Evolutionary conservation across 1,140 invertebrate species (phyloP).

Genomic region (Acromyrmex heyeri): DNA sequence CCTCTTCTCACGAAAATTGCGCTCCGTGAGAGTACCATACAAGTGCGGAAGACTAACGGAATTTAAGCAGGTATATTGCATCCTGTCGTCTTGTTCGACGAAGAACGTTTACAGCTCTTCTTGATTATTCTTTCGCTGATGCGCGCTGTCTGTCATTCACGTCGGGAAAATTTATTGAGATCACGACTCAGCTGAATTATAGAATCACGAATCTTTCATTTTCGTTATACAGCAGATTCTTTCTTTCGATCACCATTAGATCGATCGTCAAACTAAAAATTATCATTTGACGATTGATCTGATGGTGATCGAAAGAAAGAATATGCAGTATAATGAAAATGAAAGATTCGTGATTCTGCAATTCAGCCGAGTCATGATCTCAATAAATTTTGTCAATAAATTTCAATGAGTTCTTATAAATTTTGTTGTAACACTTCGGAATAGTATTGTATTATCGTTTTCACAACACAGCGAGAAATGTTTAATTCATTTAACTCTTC

Average conservation of each 20-base stretch:
- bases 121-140: constrained; percentile 4
- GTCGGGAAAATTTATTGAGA: neutral
- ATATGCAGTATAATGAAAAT: neutral
- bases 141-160: constrained; percentile 2
- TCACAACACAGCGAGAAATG: neutral
- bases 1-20: constrained; percentile 44
- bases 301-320: neutral
- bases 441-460: neutral
- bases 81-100: neutral
- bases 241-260: neutral
- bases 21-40: constrained; percentile 51
- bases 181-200: neutral
- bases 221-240: neutral
- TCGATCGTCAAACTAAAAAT: neutral
- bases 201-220: constrained; percentile 8
- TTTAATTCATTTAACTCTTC: neutral
- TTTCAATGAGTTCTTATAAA: neutral
- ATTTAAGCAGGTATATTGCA: constrained; percentile 56
- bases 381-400: neutral
- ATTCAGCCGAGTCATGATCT: neutral
- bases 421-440: neutral
- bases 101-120: constrained; percentile 46
- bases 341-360: neutral
- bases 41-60: constrained; percentile 65
- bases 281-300: neutral